phyloP scores from a whole-genome alignment of 23 tunicate genomes.

The Oikopleura vanhoeffeni region DNA sequence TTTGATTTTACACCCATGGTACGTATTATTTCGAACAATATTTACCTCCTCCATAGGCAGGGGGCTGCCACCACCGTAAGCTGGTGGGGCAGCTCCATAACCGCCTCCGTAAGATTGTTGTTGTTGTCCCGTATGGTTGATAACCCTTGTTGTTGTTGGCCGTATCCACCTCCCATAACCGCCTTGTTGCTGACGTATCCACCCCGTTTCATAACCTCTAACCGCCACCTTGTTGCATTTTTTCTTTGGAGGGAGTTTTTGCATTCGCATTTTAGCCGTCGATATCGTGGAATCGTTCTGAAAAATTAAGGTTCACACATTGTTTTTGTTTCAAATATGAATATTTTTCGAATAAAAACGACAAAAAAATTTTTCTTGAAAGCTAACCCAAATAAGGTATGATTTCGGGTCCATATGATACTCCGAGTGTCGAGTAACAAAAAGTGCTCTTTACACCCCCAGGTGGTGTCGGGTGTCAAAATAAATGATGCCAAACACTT shows the following conservation, averaged over 20 bases:
- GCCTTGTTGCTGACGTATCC: background rate
- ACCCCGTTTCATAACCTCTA: background rate
- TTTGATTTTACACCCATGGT: too few relatives aligned
- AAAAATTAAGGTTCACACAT: background rate
- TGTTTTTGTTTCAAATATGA: background rate
- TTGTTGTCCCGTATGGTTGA: background rate
- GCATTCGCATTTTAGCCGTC: slow-evolving; percentile 8
- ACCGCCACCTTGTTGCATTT: slow-evolving; percentile 1
- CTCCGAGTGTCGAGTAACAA: too few relatives aligned
- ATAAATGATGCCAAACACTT: too few relatives aligned
- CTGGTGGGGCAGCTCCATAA: too few relatives aligned
- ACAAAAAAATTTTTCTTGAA: too few relatives aligned
- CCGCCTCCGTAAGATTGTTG: too few relatives aligned
- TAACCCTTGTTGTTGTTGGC: background rate
- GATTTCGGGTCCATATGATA: too few relatives aligned
- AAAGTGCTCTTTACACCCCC: too few relatives aligned
- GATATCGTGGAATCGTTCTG: slow-evolving; percentile 15
- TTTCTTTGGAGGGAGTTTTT: background rate
- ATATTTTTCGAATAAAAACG: too few relatives aligned
- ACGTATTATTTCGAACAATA: background rate
- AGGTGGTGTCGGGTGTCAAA: too few relatives aligned
- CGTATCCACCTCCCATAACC: background rate
- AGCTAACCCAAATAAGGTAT: too few relatives aligned
- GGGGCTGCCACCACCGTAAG: background rate
- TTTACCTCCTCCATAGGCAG: background rate